Evolutionary conservation across 2,888 invertebrate species (phyloP), one percentile per base, ranked within the genome.

Genomic region (Asteroscopus sphinx): DNA sequence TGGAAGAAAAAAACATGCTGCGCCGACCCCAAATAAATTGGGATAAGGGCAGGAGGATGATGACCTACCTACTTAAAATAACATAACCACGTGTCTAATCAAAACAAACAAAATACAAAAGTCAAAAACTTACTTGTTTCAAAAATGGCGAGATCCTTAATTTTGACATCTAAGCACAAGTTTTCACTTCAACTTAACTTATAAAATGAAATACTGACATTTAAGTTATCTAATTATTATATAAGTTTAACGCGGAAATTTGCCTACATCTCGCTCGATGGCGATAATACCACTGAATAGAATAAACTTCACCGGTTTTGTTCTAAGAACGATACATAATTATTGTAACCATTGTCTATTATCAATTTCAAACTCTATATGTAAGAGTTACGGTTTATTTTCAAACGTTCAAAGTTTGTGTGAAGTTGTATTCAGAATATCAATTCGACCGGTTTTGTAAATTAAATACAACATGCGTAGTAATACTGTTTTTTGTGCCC

Each of bases 81-180:
- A 4, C 21, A 6, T 21, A 21, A 21, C 4, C 21, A 21, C 21
- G 21, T 21, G 21, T 21, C 4, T 21, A 1, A 21, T 6, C 28
- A 28, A 28, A 28, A 6, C 25, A 25, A 6, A 26, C 6, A 6
- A 26, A 16, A 52, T 40, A n/a, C n/a, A n/a, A n/a, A n/a, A n/a
- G 1, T 40, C 25, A 35, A 28, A 4, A 45, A 79, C 82, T 76
- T 52, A 85, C 85, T 75, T 85, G 85, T 73, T 77, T 85, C 8
- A 74, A 40, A 67, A 85, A 83, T 36, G 85, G 85, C 0, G 83
- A 75, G 46, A 77, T 70, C 32, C 64, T 52, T 44, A 52, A 47
- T 28, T 66, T 72, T 41, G 64, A 42, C 72, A 76, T 76, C 13
- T 58, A 55, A 63, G 9, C 39, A 57, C 11, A 15, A 13, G 8